Conservation (phyloP, 2,797 vertebrate genomes). For the Coccyzus lansbergi region DNA sequence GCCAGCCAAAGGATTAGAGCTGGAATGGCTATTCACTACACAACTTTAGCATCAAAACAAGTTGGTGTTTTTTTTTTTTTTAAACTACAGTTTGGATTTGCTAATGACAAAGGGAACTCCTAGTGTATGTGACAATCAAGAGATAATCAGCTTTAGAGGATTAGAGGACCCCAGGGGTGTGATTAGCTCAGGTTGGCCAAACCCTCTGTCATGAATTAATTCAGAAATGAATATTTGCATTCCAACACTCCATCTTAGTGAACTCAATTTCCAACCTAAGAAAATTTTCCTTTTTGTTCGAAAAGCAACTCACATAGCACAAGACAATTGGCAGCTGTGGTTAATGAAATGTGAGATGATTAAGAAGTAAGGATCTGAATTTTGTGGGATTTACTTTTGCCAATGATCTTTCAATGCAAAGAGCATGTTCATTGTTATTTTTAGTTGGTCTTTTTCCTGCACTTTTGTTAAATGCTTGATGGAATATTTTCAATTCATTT, state of each 20-base stretch:
- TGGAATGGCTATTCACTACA: constrained; percentile 11
- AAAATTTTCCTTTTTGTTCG: background rate
- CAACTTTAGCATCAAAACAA: constrained; percentile 54
- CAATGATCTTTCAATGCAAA: constrained; percentile 56
- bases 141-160: constrained; percentile 72
- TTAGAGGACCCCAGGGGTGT: constrained; percentile 59
- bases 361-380: constrained; percentile 50
- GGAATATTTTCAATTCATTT: constrained; percentile 48
- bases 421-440: constrained; percentile 61
- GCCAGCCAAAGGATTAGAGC: constrained; percentile 37
- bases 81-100: constrained; percentile 26
- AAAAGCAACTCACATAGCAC: constrained; percentile 27
- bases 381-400: constrained; percentile 25
- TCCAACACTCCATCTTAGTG: constrained; percentile 10
- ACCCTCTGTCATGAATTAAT: constrained; percentile 54
- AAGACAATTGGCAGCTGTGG: constrained; percentile 61
- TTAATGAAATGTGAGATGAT: constrained; percentile 59
- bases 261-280: constrained; percentile 2
- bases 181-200: constrained; percentile 60
- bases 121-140: constrained; percentile 70
- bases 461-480: constrained; percentile 19
- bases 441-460: constrained; percentile 26
- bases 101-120: constrained; percentile 65
- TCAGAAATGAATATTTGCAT: constrained; percentile 64
- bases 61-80: constrained; percentile 5